phyloP scores from a whole-genome alignment of 92 coral and sea anemone species.

The Epizoanthus scotinus region DNA sequence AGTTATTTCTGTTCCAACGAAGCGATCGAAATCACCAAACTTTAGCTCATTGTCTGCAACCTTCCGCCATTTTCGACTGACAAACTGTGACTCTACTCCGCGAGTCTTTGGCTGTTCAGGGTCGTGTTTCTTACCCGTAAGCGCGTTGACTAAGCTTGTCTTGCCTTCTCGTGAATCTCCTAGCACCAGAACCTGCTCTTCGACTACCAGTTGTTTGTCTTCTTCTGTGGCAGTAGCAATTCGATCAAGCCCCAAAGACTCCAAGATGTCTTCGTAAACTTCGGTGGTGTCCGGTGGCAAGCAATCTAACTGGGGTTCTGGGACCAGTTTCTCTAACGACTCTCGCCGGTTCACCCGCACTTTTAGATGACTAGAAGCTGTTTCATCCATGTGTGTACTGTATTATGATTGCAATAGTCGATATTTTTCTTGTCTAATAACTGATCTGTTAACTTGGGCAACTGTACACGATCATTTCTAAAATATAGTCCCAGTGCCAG shows the following conservation, averaged over 20 bases:
- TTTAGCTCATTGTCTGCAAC: conserved; percentile 9
- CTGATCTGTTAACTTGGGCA: not conserved
- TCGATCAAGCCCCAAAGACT: conserved; percentile 30
- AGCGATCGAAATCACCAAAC: conserved; percentile 41
- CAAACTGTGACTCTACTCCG: conserved; percentile 49
- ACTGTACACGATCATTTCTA: too few species aligned
- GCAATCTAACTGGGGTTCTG: conserved; percentile 16
- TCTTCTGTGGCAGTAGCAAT: conserved; percentile 8
- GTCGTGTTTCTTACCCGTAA: conserved; percentile 51
- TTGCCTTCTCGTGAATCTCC: conserved; percentile 61
- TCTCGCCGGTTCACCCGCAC: not conserved
- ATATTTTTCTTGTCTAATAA: not conserved
- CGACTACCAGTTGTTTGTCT: conserved; percentile 36
- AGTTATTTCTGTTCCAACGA: conserved; percentile 3
- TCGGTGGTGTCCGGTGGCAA: conserved; percentile 36
- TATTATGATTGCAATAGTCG: not conserved
- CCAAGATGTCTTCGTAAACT: conserved; percentile 39
- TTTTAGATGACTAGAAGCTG: not conserved
- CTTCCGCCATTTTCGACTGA: conserved; percentile 43
- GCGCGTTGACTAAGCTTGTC: conserved; percentile 52
- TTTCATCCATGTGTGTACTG: not conserved
- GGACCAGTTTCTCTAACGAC: not conserved
- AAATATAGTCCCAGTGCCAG: too few species aligned
- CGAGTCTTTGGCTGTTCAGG: conserved; percentile 34
- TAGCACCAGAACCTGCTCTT: conserved; percentile 54